Percentiles rank a stretch among this genome's conserved stretches.
Evolutionary conservation across 2,797 vertebrate genomes (phyloP).

Genomic region (Gallinago stenura): DNA sequence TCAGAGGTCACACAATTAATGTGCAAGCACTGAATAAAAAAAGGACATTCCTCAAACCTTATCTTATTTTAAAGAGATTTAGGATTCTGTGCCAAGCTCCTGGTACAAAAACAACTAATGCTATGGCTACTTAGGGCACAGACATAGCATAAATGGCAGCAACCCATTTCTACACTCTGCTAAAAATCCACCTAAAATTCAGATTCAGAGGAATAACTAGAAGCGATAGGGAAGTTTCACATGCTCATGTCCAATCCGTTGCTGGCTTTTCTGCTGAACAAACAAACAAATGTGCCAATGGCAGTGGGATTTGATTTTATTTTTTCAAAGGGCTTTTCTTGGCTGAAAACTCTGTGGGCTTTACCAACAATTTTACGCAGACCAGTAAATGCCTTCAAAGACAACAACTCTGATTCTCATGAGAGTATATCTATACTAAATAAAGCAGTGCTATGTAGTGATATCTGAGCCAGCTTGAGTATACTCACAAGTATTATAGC

Average conservation of each 20-base stretch:
- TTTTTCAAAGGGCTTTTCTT: neutral
- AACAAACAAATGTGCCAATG: neutral
- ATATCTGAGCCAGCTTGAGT: neutral
- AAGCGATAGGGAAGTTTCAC: neutral
- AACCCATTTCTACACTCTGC: neutral
- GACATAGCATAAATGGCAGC: neutral
- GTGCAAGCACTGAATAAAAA: neutral
- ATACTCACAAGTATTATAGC: slow-evolving; percentile 35
- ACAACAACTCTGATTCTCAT: neutral
- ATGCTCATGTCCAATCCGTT: neutral
- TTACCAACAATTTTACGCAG: neutral
- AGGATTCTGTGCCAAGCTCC: neutral
- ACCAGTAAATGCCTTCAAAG: slow-evolving; percentile 20
- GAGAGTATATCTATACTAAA: neutral
- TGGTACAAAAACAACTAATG: neutral
- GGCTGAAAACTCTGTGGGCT: neutral
- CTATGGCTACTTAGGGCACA: neutral
- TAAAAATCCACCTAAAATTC: neutral
- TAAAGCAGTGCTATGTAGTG: neutral
- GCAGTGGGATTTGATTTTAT: neutral
- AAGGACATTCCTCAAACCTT: neutral
- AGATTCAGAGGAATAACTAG: neutral
- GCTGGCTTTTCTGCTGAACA: neutral
- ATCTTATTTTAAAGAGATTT: slow-evolving; percentile 1
- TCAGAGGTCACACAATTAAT: slow-evolving; percentile 28